Percentiles rank a stretch among this genome's conserved stretches.
phyloP scores from a whole-genome alignment of 2,797 vertebrate species.

The Acanthurus lineatus region DNA sequence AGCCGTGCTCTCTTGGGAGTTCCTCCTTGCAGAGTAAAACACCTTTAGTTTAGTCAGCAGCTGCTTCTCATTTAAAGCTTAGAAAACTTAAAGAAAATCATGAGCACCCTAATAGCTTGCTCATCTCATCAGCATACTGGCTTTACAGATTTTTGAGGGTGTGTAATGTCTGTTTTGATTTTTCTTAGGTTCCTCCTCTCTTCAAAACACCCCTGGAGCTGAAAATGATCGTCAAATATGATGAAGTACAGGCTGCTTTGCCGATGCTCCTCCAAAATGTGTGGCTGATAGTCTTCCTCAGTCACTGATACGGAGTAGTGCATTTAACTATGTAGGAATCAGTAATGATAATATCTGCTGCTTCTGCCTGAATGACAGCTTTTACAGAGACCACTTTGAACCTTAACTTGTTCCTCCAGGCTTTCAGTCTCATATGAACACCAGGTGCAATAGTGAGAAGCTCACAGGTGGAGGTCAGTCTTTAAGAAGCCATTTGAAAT shows the following conservation, averaged over 20 bases:
- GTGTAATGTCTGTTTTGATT: conserved; percentile 40
- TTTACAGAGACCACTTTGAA: conserved; percentile 51
- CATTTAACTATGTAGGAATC: conserved; percentile 48
- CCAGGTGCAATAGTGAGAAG: conserved; percentile 19
- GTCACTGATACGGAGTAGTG: conserved; percentile 43
- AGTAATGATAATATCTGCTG: conserved; percentile 59
- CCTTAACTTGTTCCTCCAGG: conserved; percentile 32
- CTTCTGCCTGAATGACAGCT: conserved; percentile 38
- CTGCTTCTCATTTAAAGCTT: conserved; percentile 33
- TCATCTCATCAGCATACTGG: conserved; percentile 21
- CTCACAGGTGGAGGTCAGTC: conserved; percentile 36
- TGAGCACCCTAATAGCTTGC: conserved; percentile 24
- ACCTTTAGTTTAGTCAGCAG: conserved; percentile 25
- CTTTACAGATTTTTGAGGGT: conserved; percentile 32
- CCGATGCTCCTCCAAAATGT: conserved; percentile 41
- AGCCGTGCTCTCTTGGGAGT: conserved; percentile 4
- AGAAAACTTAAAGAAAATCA: conserved; percentile 6
- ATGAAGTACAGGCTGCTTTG: conserved; percentile 30
- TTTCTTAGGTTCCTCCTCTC: conserved; percentile 2
- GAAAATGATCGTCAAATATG: conserved; percentile 46
- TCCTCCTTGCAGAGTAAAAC: conserved; percentile 1
- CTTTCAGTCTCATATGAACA: conserved; percentile 45
- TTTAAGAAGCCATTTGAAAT: conserved; percentile 44
- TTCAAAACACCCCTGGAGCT: conserved; percentile 37
- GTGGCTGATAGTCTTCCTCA: conserved; percentile 31